Percentiles rank a stretch among this genome's conserved stretches.
Conservation (phyloP, 92 coral and sea anemone genomes). For the Zoanthus solanderi region DNA sequence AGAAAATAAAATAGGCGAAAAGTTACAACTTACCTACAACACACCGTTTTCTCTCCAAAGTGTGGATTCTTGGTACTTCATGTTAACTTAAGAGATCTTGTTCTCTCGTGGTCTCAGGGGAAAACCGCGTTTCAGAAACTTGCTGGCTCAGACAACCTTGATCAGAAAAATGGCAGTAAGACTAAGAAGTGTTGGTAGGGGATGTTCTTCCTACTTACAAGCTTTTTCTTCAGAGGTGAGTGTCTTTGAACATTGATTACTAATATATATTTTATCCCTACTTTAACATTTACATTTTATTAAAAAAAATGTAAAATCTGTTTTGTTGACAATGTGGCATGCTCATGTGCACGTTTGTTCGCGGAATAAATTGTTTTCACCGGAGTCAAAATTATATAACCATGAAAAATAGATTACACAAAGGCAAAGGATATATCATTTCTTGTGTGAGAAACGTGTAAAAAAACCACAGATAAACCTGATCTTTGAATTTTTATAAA, state of each 20-base stretch:
- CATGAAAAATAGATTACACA: no score
- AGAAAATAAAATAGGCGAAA: background rate
- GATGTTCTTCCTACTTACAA: constrained; percentile 9
- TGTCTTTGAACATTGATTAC: background rate
- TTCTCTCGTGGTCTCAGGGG: background rate
- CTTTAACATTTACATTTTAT: background rate
- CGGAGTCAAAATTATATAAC: no score
- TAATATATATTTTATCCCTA: background rate
- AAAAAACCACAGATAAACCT: no score
- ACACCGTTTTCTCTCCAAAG: background rate
- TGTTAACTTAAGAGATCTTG: background rate
- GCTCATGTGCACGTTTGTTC: constrained; percentile 7
- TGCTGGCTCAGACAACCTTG: constrained; percentile 3
- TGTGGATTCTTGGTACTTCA: background rate
- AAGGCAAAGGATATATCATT: no score
- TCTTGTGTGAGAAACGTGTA: no score
- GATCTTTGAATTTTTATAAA: no score
- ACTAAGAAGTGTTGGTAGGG: background rate
- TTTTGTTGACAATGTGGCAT: background rate
- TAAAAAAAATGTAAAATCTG: background rate
- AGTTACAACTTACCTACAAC: background rate
- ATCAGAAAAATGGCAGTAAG: constrained; percentile 22
- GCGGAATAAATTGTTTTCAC: no score
- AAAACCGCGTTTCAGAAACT: constrained; percentile 21
- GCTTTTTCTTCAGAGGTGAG: constrained; percentile 31